Conservation (phyloP, 2,888 invertebrate species). For the Phyto melanocephala region DNA sequence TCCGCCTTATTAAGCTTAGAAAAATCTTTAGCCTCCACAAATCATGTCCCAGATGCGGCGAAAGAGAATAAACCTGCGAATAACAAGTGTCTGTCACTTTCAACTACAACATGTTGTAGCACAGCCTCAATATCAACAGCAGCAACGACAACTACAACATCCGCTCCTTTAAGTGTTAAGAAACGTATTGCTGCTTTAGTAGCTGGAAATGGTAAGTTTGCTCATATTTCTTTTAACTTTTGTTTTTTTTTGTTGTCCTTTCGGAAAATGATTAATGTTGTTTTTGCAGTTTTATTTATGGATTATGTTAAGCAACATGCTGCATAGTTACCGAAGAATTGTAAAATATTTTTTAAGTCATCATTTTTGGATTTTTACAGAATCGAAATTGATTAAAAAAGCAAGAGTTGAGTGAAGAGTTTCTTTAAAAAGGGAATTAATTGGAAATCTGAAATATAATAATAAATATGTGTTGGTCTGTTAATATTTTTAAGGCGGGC, state of each 20-base stretch:
- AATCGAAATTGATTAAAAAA: too few relatives aligned
- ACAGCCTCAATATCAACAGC: conserved; percentile 49
- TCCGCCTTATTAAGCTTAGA: conserved; percentile 62
- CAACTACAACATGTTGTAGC: conserved; percentile 54
- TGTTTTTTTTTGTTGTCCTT: conserved; percentile 6
- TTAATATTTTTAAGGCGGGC: too few relatives aligned
- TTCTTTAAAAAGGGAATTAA: too few relatives aligned
- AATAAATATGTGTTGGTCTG: too few relatives aligned
- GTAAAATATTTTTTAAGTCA: too few relatives aligned
- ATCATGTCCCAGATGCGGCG: conserved; percentile 62
- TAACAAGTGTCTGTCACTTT: conserved; percentile 62
- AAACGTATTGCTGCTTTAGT: conserved; percentile 76
- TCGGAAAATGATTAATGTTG: conserved; percentile 14
- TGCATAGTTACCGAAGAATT: background rate
- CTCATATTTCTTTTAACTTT: background rate
- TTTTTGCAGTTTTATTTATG: background rate
- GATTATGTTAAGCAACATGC: background rate
- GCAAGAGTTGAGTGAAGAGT: too few relatives aligned
- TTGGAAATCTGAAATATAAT: too few relatives aligned
- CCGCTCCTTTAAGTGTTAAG: conserved; percentile 71
- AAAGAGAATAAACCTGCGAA: conserved; percentile 74
- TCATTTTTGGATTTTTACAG: too few relatives aligned
- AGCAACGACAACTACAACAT: conserved; percentile 66
- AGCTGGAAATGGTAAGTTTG: conserved; percentile 75
- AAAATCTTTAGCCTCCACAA: conserved; percentile 58